Evolutionary conservation across 2,113 vertebrate genomes (phyloP).

Genomic region (Elgaria multicarinata): DNA sequence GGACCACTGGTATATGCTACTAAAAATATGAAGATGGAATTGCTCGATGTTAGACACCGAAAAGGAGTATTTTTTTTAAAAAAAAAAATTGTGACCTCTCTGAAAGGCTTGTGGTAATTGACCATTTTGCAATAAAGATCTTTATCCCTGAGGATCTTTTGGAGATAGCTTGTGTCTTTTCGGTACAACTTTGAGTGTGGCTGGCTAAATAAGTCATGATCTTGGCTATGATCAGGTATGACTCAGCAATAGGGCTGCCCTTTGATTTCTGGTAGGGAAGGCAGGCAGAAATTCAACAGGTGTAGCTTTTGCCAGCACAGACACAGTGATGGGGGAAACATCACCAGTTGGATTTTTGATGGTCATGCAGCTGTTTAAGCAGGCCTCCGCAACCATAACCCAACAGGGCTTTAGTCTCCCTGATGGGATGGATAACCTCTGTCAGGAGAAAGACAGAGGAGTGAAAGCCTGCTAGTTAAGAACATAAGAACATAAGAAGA

Average conservation of each 20-base stretch:
- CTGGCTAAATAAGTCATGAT: neutral
- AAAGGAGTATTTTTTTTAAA: constrained; percentile 34
- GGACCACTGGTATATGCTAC: constrained; percentile 74
- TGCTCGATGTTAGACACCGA: constrained; percentile 65
- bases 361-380: neutral
- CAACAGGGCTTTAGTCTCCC: neutral
- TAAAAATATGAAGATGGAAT: constrained; percentile 76
- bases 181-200: neutral
- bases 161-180: constrained; percentile 6
- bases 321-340: neutral
- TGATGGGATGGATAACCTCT: neutral
- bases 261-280: neutral
- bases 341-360: neutral
- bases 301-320: neutral
- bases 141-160: constrained; percentile 53
- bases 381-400: neutral
- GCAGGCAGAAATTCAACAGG: neutral
- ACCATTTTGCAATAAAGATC: constrained; percentile 62
- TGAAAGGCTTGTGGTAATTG: constrained; percentile 60
- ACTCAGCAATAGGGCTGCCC: neutral
- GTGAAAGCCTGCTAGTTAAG: neutral
- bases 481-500: too few relatives aligned
- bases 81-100: constrained; percentile 59
- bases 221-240: neutral
- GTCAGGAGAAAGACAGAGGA: neutral